phyloP scores from a whole-genome alignment of 2,888 invertebrate species.

The Athalia circularis region DNA sequence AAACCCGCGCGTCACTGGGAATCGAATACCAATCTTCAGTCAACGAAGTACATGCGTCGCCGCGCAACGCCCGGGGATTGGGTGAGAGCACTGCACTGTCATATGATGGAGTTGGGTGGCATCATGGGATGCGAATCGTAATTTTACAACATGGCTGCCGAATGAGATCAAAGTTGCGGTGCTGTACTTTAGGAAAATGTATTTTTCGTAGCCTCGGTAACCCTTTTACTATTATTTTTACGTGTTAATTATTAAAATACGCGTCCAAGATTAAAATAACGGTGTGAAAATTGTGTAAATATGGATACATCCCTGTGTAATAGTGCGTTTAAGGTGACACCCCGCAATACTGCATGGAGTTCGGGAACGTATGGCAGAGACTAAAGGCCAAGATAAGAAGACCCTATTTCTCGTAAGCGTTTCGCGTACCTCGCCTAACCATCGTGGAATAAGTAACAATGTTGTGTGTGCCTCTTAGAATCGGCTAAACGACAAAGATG shows the following conservation, averaged over 20 bases:
- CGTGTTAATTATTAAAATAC: conserved; percentile 56
- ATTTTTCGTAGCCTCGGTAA: conserved; percentile 61
- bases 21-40: no score
- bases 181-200: conserved; percentile 67
- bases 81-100: conserved; percentile 61
- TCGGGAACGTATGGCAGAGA: conserved; percentile 69
- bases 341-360: conserved; percentile 64
- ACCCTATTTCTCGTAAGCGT: conserved; percentile 56
- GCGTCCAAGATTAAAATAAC: conserved; percentile 51
- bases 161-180: conserved; percentile 70
- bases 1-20: conserved; percentile 54
- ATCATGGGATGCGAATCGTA: conserved; percentile 67
- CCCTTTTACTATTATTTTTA: conserved; percentile 50
- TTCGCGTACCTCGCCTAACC: conserved; percentile 50
- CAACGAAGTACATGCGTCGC: conserved; percentile 51
- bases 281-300: conserved; percentile 60
- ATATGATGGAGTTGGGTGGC: conserved; percentile 69
- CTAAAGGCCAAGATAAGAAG: conserved; percentile 65
- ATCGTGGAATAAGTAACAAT: conserved; percentile 56
- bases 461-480: conserved; percentile 54
- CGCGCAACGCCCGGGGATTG: conserved; percentile 56
- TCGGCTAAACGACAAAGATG: conserved; percentile 61
- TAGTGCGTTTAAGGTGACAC: conserved; percentile 68
- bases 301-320: conserved; percentile 62
- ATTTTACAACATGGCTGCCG: conserved; percentile 72